Evolutionary conservation across 2,113 vertebrate genomes (phyloP).

Genomic region (Pseudorhombus dupliciocellatus): DNA sequence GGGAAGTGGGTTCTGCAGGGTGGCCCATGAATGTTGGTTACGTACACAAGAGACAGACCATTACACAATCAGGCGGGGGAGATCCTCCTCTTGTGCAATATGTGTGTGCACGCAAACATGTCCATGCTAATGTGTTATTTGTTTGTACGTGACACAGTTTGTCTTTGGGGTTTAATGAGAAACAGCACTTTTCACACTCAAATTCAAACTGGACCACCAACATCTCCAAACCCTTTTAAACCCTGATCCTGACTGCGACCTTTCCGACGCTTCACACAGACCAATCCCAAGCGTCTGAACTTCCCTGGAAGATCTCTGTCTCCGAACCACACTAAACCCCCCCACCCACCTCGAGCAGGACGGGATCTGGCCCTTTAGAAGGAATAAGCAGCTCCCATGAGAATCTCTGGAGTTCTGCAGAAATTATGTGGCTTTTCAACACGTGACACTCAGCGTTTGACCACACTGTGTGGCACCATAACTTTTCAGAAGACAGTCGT

Average conservation of each 20-base stretch:
- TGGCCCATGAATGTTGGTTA: slow-evolving; percentile 36
- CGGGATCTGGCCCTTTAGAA: slow-evolving; percentile 20
- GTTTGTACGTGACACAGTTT: slow-evolving; percentile 26
- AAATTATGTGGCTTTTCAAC: slow-evolving; percentile 46
- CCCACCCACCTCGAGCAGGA: not conserved
- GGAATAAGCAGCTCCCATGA: slow-evolving; percentile 34
- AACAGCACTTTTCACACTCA: too few species aligned
- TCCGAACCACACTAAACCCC: slow-evolving; percentile 13
- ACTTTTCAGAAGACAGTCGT: slow-evolving; percentile 19
- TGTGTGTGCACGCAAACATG: slow-evolving; percentile 15
- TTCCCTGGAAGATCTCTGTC: slow-evolving; percentile 21
- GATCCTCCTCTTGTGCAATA: slow-evolving; percentile 33
- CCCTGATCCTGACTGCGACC: slow-evolving; percentile 6
- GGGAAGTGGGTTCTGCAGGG: slow-evolving; percentile 53
- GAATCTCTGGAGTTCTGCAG: slow-evolving; percentile 23
- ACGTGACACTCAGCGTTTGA: slow-evolving; percentile 31
- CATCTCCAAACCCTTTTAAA: slow-evolving; percentile 3
- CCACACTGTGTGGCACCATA: slow-evolving; percentile 42
- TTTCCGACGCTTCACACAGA: not conserved
- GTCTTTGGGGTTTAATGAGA: slow-evolving; percentile 7
- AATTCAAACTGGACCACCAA: slow-evolving; percentile 14
- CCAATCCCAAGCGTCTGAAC: slow-evolving; percentile 36
- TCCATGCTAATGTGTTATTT: slow-evolving; percentile 8
- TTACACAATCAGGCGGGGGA: slow-evolving; percentile 40
- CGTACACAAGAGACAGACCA: slow-evolving; percentile 45